Conservation (phyloP, 2,797 vertebrate species). For the Dendrocincla tyrannina region DNA sequence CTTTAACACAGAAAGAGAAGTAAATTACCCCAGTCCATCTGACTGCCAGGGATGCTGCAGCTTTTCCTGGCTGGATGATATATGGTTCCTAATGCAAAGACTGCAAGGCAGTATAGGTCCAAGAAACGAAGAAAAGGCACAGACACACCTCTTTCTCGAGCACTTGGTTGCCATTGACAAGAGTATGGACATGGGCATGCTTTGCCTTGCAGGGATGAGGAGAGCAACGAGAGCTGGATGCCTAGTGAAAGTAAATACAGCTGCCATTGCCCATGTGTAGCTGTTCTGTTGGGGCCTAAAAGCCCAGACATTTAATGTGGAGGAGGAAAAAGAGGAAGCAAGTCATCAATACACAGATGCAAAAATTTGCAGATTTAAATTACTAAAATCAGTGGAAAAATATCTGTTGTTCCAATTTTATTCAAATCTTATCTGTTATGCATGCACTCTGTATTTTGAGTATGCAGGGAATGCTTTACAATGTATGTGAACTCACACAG, state of each 20-base stretch:
- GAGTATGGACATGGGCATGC: background rate
- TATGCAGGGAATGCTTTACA: background rate
- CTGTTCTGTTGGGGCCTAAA: background rate
- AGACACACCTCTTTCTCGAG: background rate
- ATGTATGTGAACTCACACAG: background rate
- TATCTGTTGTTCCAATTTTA: background rate
- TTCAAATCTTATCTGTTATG: background rate
- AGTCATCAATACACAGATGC: background rate
- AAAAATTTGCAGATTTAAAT: background rate
- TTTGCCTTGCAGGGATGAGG: background rate
- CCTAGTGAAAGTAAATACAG: background rate
- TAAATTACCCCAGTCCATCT: background rate
- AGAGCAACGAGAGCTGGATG: background rate
- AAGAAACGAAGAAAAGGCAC: background rate
- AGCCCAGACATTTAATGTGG: background rate
- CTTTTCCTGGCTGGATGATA: background rate
- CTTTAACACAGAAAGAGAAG: background rate
- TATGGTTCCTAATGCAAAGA: background rate
- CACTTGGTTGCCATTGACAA: background rate
- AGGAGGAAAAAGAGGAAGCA: background rate
- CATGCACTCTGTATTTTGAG: background rate
- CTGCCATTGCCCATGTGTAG: background rate
- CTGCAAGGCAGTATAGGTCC: background rate
- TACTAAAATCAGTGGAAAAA: background rate
- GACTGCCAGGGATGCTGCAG: background rate